A percentile compares a stretch with the other conserved stretches of the same genome.
Conservation (phyloP, 2,113 vertebrate species). For the Phrynosoma blainvillii region DNA sequence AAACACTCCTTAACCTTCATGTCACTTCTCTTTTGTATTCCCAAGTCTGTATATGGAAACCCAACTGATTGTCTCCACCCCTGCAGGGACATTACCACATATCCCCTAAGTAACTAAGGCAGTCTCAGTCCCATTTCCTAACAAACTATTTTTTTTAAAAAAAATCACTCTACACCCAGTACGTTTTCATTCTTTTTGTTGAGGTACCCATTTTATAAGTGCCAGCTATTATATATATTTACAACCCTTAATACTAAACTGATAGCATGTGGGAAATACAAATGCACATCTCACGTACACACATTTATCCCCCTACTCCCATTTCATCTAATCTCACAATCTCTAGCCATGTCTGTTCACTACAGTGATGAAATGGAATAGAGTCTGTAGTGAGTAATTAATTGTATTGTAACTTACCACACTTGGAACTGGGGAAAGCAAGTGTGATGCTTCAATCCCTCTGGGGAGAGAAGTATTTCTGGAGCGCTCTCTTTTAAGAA, state of each 20-base stretch:
- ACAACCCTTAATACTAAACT: conserved; percentile 11
- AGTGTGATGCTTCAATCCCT: conserved; percentile 44
- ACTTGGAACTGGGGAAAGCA: conserved; percentile 31
- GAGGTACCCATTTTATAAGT: not conserved
- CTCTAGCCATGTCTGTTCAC: conserved; percentile 48
- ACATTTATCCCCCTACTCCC: conserved; percentile 40
- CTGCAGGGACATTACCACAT: conserved; percentile 28
- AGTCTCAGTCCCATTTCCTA: not conserved
- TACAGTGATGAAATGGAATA: conserved; percentile 40
- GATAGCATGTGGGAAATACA: not conserved
- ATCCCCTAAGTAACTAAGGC: conserved; percentile 15
- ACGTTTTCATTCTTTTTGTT: not conserved
- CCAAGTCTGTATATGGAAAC: not conserved
- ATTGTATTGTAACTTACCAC: conserved; percentile 62
- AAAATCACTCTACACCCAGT: conserved; percentile 18
- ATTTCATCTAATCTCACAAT: conserved; percentile 12
- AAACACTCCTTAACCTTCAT: not conserved
- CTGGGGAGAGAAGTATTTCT: conserved; percentile 11
- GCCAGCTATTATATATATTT: not conserved
- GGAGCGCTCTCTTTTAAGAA: conserved; percentile 12
- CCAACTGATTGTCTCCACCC: not conserved
- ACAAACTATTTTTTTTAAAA: not conserved
- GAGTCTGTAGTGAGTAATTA: conserved; percentile 7
- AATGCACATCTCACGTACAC: not conserved
- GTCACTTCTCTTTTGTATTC: not conserved